phyloP scores from a whole-genome alignment of 2,888 invertebrate genomes.

The Chrysomela aeneicollis region DNA sequence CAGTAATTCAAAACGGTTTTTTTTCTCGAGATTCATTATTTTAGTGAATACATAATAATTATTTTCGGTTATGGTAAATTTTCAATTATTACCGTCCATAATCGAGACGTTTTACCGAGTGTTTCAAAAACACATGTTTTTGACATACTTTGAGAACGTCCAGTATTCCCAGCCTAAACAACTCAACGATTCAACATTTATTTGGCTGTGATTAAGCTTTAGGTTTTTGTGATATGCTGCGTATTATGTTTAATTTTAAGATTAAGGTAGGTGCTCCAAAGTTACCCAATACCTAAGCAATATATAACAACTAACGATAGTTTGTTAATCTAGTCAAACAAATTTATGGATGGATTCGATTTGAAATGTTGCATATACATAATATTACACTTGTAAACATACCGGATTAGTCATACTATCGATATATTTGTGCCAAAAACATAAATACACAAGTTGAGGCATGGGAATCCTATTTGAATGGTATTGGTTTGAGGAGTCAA shows the following conservation, averaged over 20 bases:
- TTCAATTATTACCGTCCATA: conserved; percentile 27
- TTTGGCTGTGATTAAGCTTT: conserved; percentile 53
- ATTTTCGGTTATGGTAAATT: background rate
- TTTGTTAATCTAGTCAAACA: conserved; percentile 57
- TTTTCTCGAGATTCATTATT: too few relatives aligned
- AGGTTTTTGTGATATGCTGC: conserved; percentile 49
- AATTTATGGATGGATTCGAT: background rate
- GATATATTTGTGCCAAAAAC: too few relatives aligned
- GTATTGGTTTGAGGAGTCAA: too few relatives aligned
- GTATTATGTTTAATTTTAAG: conserved; percentile 46
- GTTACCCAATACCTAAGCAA: conserved; percentile 52
- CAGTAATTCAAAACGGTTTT: too few relatives aligned
- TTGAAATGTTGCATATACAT: too few relatives aligned
- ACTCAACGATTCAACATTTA: conserved; percentile 49
- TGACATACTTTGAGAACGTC: conserved; percentile 37
- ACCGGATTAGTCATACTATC: too few relatives aligned
- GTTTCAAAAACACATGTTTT: conserved; percentile 12
- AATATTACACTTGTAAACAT: too few relatives aligned
- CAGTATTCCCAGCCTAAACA: conserved; percentile 46
- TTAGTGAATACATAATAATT: too few relatives aligned
- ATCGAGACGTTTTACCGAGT: conserved; percentile 16
- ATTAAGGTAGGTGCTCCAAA: conserved; percentile 20
- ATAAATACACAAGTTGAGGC: too few relatives aligned
- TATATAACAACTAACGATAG: conserved; percentile 56
- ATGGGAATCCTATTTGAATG: too few relatives aligned